phyloP scores from a whole-genome alignment of 2,888 invertebrate species.

The Cerceris rybyensis region DNA sequence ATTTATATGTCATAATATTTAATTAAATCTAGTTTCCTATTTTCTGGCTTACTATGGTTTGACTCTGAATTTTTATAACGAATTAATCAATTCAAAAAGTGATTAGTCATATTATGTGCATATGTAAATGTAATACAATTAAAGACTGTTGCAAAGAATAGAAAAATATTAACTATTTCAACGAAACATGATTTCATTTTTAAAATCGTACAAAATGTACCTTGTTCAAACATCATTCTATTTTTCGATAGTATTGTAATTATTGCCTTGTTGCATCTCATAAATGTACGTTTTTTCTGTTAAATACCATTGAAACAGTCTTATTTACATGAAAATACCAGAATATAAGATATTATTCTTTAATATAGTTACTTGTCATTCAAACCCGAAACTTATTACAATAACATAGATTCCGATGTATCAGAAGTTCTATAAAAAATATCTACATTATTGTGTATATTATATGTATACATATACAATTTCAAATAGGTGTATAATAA shows the following conservation, averaged over 20 bases:
- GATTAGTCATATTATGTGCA: constrained; percentile 12
- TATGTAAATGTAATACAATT: constrained; percentile 4
- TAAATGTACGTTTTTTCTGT: constrained; percentile 32
- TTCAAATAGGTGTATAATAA: constrained; percentile 29
- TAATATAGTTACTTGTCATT: constrained; percentile 28
- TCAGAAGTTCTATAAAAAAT: constrained; percentile 54
- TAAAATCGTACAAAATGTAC: constrained; percentile 21
- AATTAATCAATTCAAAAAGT: constrained; percentile 7
- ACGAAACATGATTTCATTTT: constrained; percentile 12
- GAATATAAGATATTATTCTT: constrained; percentile 43
- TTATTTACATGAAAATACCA: constrained; percentile 49
- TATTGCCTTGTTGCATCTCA: constrained; percentile 13
- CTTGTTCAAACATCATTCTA: constrained; percentile 4
- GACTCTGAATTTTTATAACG: constrained; percentile 3
- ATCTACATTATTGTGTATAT: constrained; percentile 51
- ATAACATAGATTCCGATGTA: constrained; percentile 44
- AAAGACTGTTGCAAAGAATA: constrained; percentile 28
- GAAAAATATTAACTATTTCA: constrained; percentile 4
- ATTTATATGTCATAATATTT: constrained; percentile 12
- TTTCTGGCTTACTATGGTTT: constrained; percentile 16
- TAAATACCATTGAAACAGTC: constrained; percentile 46
- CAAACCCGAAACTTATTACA: constrained; percentile 36
- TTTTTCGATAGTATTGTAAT: constrained; percentile 5
- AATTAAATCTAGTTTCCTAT: constrained; percentile 26
- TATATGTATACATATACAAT: constrained; percentile 45